Evolutionary conservation across 2,113 vertebrate species (phyloP).

Genomic region (Leptocoma aspasia): DNA sequence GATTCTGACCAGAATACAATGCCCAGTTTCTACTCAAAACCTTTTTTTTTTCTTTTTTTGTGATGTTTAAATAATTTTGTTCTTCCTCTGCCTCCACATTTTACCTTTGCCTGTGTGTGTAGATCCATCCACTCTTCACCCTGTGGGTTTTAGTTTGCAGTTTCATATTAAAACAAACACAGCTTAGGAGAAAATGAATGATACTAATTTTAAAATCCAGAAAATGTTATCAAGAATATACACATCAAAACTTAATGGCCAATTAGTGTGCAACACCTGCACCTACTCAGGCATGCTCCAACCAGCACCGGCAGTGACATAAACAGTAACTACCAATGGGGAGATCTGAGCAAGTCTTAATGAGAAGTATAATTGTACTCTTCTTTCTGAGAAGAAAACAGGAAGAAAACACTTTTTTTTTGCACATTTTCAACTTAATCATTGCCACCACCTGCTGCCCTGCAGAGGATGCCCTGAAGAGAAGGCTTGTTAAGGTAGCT

Average conservation of each 20-base stretch:
- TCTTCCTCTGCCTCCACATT: neutral
- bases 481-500: neutral
- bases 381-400: neutral
- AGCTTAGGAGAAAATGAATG: neutral
- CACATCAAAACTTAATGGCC: neutral
- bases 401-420: neutral
- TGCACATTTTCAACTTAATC: neutral
- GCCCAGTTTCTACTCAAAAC: neutral
- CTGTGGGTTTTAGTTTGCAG: neutral
- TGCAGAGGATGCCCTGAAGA: neutral
- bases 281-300: neutral
- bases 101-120: fast-evolving
- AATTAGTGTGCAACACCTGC: conserved; percentile 21
- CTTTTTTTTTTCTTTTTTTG: no score
- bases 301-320: neutral
- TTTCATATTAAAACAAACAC: neutral
- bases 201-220: neutral
- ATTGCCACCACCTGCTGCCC: neutral
- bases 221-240: neutral
- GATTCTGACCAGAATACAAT: neutral
- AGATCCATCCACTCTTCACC: neutral
- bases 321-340: neutral
- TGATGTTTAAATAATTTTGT: neutral
- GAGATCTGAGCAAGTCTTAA: neutral
- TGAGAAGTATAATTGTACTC: neutral